These are phyloP conservation scores for Takifugu bimaculatus DNA, from an alignment of 2,113 vertebrate species.

Conservation along the genomic window DNA sequence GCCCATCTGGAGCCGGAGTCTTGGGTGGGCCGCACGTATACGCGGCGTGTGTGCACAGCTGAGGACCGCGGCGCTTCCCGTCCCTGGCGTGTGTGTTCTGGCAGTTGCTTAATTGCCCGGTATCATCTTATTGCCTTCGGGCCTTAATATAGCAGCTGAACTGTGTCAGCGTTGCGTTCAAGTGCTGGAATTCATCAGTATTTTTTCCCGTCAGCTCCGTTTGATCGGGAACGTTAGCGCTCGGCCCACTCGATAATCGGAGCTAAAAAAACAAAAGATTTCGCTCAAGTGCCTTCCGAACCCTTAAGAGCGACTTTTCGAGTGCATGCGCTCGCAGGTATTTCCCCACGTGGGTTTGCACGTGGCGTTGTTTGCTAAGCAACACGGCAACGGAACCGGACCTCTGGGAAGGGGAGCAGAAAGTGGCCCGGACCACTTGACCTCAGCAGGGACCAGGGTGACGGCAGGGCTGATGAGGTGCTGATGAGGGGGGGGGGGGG, in stretches of 20 bases:
- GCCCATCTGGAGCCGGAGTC: slow-evolving; percentile 57
- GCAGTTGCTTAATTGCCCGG: slow-evolving; percentile 24
- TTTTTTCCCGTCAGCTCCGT: too few species aligned
- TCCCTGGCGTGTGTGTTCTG: slow-evolving; percentile 27
- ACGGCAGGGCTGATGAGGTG: slow-evolving; percentile 10
- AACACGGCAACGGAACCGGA: slow-evolving; percentile 54
- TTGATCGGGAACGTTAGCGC: too few species aligned
- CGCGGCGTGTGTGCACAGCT: slow-evolving; percentile 48
- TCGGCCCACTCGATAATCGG: too few species aligned
- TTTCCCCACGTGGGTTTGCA: slow-evolving; percentile 57
- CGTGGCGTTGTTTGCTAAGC: slow-evolving; percentile 50
- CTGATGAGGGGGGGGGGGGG: slow-evolving; percentile 23
- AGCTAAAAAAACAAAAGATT: slow-evolving; percentile 23
- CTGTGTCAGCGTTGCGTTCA: not conserved
- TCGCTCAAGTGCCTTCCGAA: slow-evolving; percentile 49
- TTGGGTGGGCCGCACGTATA: slow-evolving; percentile 49
- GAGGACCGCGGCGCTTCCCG: slow-evolving; percentile 40
- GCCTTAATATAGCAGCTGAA: slow-evolving; percentile 26
- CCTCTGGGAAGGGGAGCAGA: slow-evolving; percentile 53
- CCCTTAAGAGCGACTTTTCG: too few species aligned
- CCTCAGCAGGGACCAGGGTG: slow-evolving; percentile 39
- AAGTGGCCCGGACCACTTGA: slow-evolving; percentile 75
- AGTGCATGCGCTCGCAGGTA: too few species aligned
- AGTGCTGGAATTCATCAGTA: too few species aligned
- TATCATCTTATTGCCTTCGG: slow-evolving; percentile 1